Percentiles rank a stretch among this genome's conserved stretches.
Conservation (phyloP, 2,888 invertebrate species). For the Geotrupes spiniger region DNA sequence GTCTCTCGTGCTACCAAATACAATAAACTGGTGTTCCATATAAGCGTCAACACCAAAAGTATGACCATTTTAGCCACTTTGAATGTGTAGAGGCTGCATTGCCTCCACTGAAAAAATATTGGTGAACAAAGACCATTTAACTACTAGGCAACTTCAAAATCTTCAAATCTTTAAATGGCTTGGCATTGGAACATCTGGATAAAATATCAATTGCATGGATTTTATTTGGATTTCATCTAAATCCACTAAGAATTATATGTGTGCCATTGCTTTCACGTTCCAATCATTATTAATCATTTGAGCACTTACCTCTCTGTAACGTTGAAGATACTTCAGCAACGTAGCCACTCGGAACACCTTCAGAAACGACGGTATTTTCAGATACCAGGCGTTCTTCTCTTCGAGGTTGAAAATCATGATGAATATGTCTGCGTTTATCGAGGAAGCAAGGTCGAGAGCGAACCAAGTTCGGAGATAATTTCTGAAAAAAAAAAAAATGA, state of each 20-base stretch:
- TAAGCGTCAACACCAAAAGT: conserved; percentile 15
- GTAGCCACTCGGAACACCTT: conserved; percentile 41
- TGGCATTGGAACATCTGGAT: too few relatives aligned
- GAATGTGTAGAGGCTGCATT: conserved; percentile 22
- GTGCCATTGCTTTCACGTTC: too few relatives aligned
- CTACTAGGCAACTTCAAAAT: too few relatives aligned
- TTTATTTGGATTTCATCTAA: too few relatives aligned
- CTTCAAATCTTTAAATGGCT: too few relatives aligned
- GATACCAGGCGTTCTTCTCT: conserved; percentile 28
- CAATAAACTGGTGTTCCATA: conserved; percentile 19
- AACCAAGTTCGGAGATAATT: conserved; percentile 41
- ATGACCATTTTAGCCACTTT: conserved; percentile 20
- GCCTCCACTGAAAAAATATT: conserved; percentile 17
- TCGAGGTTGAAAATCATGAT: conserved; percentile 17
- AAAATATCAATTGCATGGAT: too few relatives aligned
- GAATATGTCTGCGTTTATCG: conserved; percentile 37
- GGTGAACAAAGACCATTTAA: too few relatives aligned
- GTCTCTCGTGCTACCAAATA: conserved; percentile 1
- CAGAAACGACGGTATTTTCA: conserved; percentile 35
- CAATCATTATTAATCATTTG: too few relatives aligned
- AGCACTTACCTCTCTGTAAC: conserved; percentile 39
- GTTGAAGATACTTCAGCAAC: conserved; percentile 36
- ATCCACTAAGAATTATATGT: too few relatives aligned
- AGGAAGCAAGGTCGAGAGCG: conserved; percentile 40
- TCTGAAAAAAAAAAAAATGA: conserved; percentile 31